Base-by-base conservation (phyloP, 2,797 vertebrate genomes). In the Coendou prehensilis region DNA sequence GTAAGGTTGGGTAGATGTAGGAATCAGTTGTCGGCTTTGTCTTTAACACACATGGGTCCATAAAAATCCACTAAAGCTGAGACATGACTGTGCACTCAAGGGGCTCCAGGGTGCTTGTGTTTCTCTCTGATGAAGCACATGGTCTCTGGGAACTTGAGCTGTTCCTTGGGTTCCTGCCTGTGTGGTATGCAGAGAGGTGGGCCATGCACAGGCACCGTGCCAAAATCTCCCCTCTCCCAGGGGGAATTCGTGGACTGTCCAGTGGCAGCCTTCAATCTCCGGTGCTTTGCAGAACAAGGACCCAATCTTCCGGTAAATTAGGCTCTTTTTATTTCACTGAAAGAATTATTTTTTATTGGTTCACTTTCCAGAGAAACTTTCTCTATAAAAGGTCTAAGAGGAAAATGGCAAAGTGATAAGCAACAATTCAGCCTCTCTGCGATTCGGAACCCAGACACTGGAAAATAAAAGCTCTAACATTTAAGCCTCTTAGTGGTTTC, bases 311-410 rank as follows among this genome's bases (percentile, higher is more conserved):
- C 50, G n/a, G 47, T 71, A 57, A 81, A 88, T 79, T 54, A 14
- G 84, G 47, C 17, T 83, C 37, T 56, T 45, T 78, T 87, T 81
- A 73, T 96, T 83, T 92, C 87, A 75, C 54, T 56, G 57, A 76
- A 91, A 92, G 52, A 95, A 94, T 71, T 88, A 33, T 17, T 7
- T 88, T 64, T 89, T 97, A 90, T 92, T 89, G 84, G 87, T 41
- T 96, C 64, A 87, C 78, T 97, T 95, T 89, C 15, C 67, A 82
- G 69, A 82, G 73, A 89, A 94, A 64, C 13, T 85, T 93, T 78
- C 52, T 93, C 91, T 92, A 84, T 41, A 45, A 63, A 95, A 88
- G 10, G 61, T 94, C 87, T 47, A 71, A 76, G 11, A 50, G 11
- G 26, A 75, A 28, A 76, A 76, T 28, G 23, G 13, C 11, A 76